Base-by-base conservation (phyloP, 92 coral and sea anemone genomes). In the Blastomussa wellsi region DNA sequence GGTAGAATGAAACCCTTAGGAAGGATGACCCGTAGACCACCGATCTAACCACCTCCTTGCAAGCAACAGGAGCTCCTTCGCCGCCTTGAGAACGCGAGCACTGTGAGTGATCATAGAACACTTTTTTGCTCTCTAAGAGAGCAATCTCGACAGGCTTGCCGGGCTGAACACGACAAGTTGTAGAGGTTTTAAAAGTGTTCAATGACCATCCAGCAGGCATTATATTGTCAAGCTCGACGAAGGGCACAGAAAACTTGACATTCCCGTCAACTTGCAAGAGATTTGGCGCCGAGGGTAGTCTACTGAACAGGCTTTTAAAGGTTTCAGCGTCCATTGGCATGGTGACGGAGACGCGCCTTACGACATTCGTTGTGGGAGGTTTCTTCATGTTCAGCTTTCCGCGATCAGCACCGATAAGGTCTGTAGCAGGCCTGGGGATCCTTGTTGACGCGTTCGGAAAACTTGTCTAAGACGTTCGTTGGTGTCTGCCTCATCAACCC, bases 71-170 rank as follows among this genome's bases (percentile, higher is more conserved):
- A 5, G 84, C 85, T 68, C 77, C 85, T 29, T 81, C 38, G 15
- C 85, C 68, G 78, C 85, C 85, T 70, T 81, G 77, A 69, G 66
- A 81, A 20, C 68, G 85, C 41, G 19, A 49, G 19, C 85, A 81
- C 62, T 66, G 28, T 47, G 77, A 83, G 28, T 78, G 88, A 47
- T 79, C 81, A 71, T 22, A 82, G 36, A 66, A 82, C 65, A 88
- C 83, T 44, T 82, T 88, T 51, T 82, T 88, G 31, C 65, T n/a
- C 44, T 79, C 82, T n/a, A n/a, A n/a, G n/a, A n/a, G n/a, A n/a
- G n/a, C n/a, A n/a, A n/a, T n/a, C n/a, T n/a, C n/a, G n/a, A 83
- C 88, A 53, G 88, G 85, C 85, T 88, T 88, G 84, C 66, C 78
- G 74, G 86, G 88, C 53, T 74, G 44, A 22, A 88, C 77, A 47